Conservation (phyloP, 2,888 invertebrate genomes). For the Stenoptilia bipunctidactyla region DNA sequence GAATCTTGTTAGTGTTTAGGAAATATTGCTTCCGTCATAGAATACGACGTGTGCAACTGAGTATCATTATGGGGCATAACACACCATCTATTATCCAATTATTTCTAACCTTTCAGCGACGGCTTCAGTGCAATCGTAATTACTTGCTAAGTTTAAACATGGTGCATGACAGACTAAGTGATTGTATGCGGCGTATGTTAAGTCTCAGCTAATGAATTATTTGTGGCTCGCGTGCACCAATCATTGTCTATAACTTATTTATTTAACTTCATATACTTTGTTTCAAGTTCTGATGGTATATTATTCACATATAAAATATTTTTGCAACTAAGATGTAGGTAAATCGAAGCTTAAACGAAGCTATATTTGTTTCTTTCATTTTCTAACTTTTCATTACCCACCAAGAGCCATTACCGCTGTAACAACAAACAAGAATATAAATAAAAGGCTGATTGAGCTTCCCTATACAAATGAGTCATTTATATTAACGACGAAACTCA, state of each 20-base stretch:
- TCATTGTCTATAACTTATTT: slow-evolving; percentile 32
- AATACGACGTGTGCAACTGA: slow-evolving; percentile 35
- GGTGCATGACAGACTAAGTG: slow-evolving; percentile 65
- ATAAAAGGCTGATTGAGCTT: slow-evolving; percentile 40
- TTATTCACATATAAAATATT: no score
- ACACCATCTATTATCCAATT: slow-evolving; percentile 61
- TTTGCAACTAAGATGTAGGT: no score
- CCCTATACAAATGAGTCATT: slow-evolving; percentile 49
- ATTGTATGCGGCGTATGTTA: slow-evolving; percentile 46
- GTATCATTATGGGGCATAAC: slow-evolving; percentile 55
- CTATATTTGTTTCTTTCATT: no score
- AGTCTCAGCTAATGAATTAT: slow-evolving; percentile 58
- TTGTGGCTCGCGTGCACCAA: slow-evolving; percentile 58
- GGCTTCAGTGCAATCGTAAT: slow-evolving; percentile 24
- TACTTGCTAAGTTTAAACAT: slow-evolving; percentile 44
- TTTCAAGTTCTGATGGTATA: no score
- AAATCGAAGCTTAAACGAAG: no score
- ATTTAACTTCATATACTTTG: no score
- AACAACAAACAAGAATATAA: slow-evolving; percentile 25
- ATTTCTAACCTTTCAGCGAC: slow-evolving; percentile 65
- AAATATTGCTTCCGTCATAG: slow-evolving; percentile 15
- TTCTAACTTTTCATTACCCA: no score
- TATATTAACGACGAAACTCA: slow-evolving; percentile 60
- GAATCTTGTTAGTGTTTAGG: slow-evolving; percentile 4
- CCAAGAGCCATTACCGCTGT: background rate